Base-by-base conservation (phyloP, 2,113 vertebrate genomes). In the Nestor notabilis region DNA sequence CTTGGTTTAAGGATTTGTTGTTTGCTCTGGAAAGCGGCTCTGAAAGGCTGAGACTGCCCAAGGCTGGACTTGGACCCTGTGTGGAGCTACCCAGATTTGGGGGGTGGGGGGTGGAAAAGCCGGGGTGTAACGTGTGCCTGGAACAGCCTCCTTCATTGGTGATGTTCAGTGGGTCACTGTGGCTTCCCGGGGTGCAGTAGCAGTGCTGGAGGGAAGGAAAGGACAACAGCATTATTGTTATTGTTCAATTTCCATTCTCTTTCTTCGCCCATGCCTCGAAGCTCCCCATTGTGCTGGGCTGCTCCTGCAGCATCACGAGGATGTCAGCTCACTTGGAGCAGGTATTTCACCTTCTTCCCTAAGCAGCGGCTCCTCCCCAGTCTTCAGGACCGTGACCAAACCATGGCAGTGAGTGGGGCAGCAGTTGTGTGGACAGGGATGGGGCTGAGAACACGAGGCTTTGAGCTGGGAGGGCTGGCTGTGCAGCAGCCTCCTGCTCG, bases 21-120 rank as follows among this genome's bases (percentile, higher is more conserved):
- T 93, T 92, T 37, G 39, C 31, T 87, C 87, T 96, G 94, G 94
- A 87, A 95, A 97, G 93, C 85, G 84, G 60, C 83, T 90, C 90
- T 63, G 89, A 92, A 92, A 87, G 8, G 4, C 72, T 2, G 1
- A 35, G 61, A 27, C 81, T 68, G 33, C 80, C 68, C n/a, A 56
- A 65, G 44, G 39, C 16, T 80, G 81, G 37, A 25, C 44, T 14
- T 31, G 44, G 60, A 70, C 21, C 17, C 23, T 70, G 27, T 3
- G 1, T 61, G 2, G 5, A 53, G 16, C 64, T 11, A 5, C 47
- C 15, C 80, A 35, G 61, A 19, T 80, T 80, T 64, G 47, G 52
- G 52, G n/a, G 60, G 24, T 41, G 46, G n/a, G 49, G n/a, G 56
- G 25, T 55, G 83, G 60, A 78, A 13, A 74, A 14, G 31, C 5